Percentiles rank a stretch among this genome's conserved stretches.
These are phyloP conservation scores for Copidosoma floridanum DNA, from an alignment of 1,140 invertebrate species.

Conservation along the genomic window DNA sequence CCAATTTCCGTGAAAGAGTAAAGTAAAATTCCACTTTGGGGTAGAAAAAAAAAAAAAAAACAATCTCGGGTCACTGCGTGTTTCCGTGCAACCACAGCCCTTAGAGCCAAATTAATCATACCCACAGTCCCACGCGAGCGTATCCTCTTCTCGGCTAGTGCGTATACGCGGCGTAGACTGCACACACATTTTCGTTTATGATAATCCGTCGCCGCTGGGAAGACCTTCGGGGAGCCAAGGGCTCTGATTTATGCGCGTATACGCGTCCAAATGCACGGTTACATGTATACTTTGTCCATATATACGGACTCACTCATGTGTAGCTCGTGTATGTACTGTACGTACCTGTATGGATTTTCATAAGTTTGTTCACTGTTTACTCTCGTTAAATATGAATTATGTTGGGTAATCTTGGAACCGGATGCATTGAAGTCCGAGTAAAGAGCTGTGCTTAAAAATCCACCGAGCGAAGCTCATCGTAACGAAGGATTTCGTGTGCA, in stretches of 20 bases:
- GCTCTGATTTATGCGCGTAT: constrained; percentile 12
- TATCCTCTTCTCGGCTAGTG: background rate
- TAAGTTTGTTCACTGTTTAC: constrained; percentile 4
- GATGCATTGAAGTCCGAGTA: no score
- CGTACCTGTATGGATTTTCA: no score
- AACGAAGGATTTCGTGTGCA: no score
- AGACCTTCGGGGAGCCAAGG: constrained; percentile 1
- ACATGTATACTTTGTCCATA: no score
- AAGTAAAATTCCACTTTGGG: no score
- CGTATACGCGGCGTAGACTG: background rate
- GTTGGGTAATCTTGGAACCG: background rate
- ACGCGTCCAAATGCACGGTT: background rate
- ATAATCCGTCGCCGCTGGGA: background rate
- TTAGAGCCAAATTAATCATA: constrained; percentile 13
- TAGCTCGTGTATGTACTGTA: no score
- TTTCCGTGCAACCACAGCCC: no score
- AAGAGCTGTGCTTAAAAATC: background rate
- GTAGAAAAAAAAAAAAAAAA: no score
- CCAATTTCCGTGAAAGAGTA: no score
- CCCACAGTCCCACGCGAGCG: background rate
- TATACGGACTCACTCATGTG: no score
- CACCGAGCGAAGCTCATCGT: no score
- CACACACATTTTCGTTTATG: background rate
- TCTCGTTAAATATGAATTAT: constrained; percentile 18
- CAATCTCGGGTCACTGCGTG: no score